phyloP scores from a whole-genome alignment of 1,140 invertebrate species.

The Drosophila pseudoananassae region DNA sequence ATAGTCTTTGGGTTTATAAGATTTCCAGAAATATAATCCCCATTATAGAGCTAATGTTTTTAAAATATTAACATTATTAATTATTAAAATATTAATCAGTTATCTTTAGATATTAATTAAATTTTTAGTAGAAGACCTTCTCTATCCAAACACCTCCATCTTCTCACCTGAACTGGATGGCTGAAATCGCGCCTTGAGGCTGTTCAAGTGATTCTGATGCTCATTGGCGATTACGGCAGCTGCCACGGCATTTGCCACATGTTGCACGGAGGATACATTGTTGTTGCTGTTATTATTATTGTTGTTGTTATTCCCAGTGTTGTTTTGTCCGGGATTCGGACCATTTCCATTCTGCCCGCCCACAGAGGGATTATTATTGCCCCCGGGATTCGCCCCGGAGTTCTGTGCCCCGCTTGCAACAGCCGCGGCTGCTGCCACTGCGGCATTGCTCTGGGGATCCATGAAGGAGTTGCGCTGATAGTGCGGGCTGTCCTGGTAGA shows the following conservation, averaged over 20 bases:
- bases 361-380: slow-evolving; percentile 20
- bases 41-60: too few relatives aligned
- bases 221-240: slow-evolving; percentile 77
- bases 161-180: slow-evolving; percentile 68
- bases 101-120: too few relatives aligned
- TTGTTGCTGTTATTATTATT: slow-evolving; percentile 41
- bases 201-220: slow-evolving; percentile 77
- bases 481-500: slow-evolving; percentile 74
- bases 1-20: too few relatives aligned
- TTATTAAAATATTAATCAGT: too few relatives aligned
- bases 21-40: too few relatives aligned
- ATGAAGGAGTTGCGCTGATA: slow-evolving; percentile 76
- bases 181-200: slow-evolving; percentile 72
- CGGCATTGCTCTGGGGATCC: slow-evolving; percentile 51
- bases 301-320: slow-evolving; percentile 13
- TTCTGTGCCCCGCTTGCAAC: slow-evolving; percentile 16
- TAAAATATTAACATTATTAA: too few relatives aligned
- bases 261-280: slow-evolving; percentile 67
- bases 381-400: slow-evolving; percentile 5
- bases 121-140: too few relatives aligned
- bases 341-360: slow-evolving; percentile 15
- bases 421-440: slow-evolving; percentile 33
- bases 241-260: slow-evolving; percentile 78
- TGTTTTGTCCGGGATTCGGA: slow-evolving; percentile 17
- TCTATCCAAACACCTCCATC: background rate